Percentiles rank a stretch among this genome's conserved stretches.
These are phyloP conservation scores for Squalus acanthias DNA, from an alignment of 2,797 vertebrate genomes.

Conservation along the genomic window DNA sequence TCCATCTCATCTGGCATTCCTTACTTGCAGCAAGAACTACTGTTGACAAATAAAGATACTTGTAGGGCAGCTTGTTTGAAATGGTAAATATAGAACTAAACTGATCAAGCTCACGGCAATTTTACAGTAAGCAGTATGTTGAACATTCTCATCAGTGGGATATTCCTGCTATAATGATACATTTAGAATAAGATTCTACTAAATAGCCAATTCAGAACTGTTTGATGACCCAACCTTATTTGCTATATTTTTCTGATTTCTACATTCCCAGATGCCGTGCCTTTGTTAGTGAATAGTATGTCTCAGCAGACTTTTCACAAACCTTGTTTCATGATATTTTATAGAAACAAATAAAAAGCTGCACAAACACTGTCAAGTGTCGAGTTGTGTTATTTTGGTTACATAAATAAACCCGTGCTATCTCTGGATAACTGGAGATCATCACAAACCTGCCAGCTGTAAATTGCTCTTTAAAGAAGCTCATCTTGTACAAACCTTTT, in stretches of 20 bases:
- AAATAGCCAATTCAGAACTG: neutral
- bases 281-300: neutral
- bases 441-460: neutral
- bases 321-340: neutral
- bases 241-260: neutral
- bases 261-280: neutral
- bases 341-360: neutral
- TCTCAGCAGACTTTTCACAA: neutral
- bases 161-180: neutral
- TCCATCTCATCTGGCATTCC: neutral
- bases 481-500: neutral
- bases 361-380: neutral
- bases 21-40: neutral
- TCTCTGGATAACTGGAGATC: neutral
- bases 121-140: neutral
- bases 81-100: neutral
- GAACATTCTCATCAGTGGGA: neutral
- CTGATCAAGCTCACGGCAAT: neutral
- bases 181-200: neutral
- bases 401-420: neutral
- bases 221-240: neutral
- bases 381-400: neutral
- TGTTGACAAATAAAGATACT: neutral
- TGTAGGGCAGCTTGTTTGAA: neutral
- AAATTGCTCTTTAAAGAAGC: constrained; percentile 9